phyloP scores from a whole-genome alignment of 2,888 invertebrate species.

The Tiphia femorata region DNA sequence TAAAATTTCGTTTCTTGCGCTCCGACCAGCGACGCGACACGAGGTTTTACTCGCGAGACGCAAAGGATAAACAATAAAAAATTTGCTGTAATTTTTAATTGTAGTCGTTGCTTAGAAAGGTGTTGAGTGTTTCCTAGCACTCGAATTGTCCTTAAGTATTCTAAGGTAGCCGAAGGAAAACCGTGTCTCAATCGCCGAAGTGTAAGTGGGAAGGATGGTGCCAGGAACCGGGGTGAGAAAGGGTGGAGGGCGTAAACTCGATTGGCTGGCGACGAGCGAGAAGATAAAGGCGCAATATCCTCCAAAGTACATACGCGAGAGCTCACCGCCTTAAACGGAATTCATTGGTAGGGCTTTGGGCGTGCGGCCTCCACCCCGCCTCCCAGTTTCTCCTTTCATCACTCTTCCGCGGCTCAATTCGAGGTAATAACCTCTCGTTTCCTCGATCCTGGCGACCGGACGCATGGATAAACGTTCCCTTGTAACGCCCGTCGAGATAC shows the following conservation, averaged over 20 bases:
- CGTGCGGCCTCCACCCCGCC: slow-evolving; percentile 7
- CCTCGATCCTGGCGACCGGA: slow-evolving; percentile 8
- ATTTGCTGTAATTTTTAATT: too few species aligned
- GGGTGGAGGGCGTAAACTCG: neutral
- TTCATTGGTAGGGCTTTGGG: slow-evolving; percentile 33
- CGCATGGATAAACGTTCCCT: slow-evolving; percentile 16
- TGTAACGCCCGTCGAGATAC: neutral
- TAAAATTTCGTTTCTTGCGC: too few species aligned
- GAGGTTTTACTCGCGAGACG: too few species aligned
- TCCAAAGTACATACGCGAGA: neutral
- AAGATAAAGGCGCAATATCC: slow-evolving; percentile 4
- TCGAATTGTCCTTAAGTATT: too few species aligned
- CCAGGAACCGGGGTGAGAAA: neutral
- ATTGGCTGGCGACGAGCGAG: neutral
- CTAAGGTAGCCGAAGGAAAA: too few species aligned
- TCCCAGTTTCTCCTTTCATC: too few species aligned
- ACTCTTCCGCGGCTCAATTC: slow-evolving; percentile 17
- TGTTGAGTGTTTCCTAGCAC: too few species aligned
- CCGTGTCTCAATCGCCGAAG: too few species aligned
- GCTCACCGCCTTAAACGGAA: slow-evolving; percentile 34
- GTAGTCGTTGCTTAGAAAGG: too few species aligned
- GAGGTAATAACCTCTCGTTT: slow-evolving; percentile 25
- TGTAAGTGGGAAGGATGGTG: too few species aligned
- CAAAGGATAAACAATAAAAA: too few species aligned
- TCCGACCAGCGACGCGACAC: too few species aligned